Evolutionary conservation across 30 jellyfish, hydroid and myxozoan species (phyloP).

Genomic region (Pelagia noctiluca): DNA sequence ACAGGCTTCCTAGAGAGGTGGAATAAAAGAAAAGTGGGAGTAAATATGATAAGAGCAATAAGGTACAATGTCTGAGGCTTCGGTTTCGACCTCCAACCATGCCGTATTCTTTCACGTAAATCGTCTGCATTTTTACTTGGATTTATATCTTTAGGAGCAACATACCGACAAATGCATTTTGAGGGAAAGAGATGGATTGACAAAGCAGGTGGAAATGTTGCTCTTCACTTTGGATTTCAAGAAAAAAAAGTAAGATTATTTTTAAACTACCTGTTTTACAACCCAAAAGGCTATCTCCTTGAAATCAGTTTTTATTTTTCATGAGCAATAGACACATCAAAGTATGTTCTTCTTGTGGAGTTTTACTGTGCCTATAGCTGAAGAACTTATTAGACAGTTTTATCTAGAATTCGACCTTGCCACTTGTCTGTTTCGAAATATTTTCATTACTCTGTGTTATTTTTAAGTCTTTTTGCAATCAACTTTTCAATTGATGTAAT

Average conservation of each 20-base stretch:
- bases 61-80: no score
- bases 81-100: neutral
- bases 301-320: no score
- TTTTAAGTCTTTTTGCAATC: neutral
- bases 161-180: slow-evolving; percentile 66
- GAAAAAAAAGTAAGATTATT: slow-evolving; percentile 49
- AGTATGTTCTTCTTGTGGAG: no score
- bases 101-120: neutral
- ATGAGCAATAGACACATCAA: no score
- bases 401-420: neutral
- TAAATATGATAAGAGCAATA: no score
- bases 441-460: neutral
- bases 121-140: neutral
- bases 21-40: no score
- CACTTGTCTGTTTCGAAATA: neutral
- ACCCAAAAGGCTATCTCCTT: no score
- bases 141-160: slow-evolving; percentile 48
- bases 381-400: no score
- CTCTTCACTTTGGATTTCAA: slow-evolving; percentile 63
- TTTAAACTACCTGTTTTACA: neutral
- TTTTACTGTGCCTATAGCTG: no score
- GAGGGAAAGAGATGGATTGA: slow-evolving; percentile 49
- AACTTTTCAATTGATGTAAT: neutral
- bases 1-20: no score
- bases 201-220: slow-evolving; percentile 72